Percentiles rank a stretch among this genome's conserved stretches.
Evolutionary conservation across 1,140 invertebrate genomes (phyloP).

Genomic region (Laodelphax striatellus): DNA sequence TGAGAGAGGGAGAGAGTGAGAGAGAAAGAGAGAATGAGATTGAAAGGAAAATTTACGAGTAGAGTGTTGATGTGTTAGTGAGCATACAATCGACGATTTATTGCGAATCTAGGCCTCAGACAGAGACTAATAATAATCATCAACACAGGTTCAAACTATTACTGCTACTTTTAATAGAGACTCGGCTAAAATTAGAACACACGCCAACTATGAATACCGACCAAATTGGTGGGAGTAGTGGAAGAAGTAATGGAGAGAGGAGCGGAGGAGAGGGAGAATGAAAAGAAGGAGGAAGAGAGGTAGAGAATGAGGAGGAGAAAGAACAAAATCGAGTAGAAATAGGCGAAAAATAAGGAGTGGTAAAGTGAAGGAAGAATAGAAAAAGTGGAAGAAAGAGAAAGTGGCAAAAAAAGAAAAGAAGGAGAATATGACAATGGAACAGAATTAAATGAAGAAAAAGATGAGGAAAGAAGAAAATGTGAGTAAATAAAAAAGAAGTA

Average conservation of each 20-base stretch:
- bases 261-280: not conserved
- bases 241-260: not conserved
- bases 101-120: too few species aligned
- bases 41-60: not conserved
- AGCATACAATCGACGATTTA: too few species aligned
- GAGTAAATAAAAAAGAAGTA: not conserved
- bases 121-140: too few species aligned
- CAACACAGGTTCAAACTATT: too few species aligned
- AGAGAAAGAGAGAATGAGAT: not conserved
- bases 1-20: not conserved
- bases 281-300: not conserved
- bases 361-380: not conserved
- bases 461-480: too few species aligned
- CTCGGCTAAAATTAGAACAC: not conserved
- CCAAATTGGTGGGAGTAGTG: not conserved
- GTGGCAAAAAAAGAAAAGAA: too few species aligned
- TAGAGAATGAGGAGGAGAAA: not conserved
- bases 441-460: not conserved
- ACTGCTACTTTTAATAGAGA: too few species aligned
- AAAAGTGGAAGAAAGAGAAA: not conserved
- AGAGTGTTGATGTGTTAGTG: too few species aligned
- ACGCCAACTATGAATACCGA: not conserved
- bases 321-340: not conserved
- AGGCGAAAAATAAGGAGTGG: slow-evolving; percentile 9
- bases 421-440: too few species aligned